phyloP scores from a whole-genome alignment of 2,113 vertebrate genomes.

The Conger conger region DNA sequence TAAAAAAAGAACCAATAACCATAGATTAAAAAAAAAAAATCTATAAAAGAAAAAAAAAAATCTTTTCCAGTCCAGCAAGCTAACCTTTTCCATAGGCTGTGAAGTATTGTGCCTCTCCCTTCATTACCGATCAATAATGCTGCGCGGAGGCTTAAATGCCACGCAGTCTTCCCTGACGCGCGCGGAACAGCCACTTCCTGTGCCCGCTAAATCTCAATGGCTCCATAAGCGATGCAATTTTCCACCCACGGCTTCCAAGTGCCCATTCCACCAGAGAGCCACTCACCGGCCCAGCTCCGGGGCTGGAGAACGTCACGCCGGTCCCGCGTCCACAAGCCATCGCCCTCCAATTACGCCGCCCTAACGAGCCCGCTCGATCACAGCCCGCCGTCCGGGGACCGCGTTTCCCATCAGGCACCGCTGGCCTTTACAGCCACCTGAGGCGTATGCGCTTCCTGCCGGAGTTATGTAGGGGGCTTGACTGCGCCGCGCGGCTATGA shows the following conservation, averaged over 20 bases:
- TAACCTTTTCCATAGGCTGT: neutral
- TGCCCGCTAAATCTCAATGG: neutral
- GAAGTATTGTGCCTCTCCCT: neutral
- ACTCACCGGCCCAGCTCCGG: neutral
- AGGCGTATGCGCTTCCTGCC: neutral
- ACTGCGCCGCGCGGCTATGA: neutral
- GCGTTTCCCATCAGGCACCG: slow-evolving; percentile 7
- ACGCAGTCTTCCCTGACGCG: neutral
- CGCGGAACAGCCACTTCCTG: neutral
- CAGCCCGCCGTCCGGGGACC: neutral
- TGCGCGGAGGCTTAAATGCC: neutral
- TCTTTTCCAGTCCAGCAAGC: neutral
- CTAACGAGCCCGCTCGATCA: neutral
- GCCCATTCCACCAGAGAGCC: neutral
- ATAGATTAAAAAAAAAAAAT: neutral
- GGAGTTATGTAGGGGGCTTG: neutral
- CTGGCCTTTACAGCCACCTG: neutral
- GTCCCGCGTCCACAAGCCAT: neutral
- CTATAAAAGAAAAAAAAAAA: neutral
- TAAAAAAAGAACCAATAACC: neutral
- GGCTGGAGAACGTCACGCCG: neutral
- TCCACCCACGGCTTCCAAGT: neutral
- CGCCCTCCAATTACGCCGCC: neutral
- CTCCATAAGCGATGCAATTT: slow-evolving; percentile 8
- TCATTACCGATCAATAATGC: slow-evolving; percentile 1